phyloP scores from a whole-genome alignment of 2,888 invertebrate genomes.

The Sminthurinus aureus region DNA sequence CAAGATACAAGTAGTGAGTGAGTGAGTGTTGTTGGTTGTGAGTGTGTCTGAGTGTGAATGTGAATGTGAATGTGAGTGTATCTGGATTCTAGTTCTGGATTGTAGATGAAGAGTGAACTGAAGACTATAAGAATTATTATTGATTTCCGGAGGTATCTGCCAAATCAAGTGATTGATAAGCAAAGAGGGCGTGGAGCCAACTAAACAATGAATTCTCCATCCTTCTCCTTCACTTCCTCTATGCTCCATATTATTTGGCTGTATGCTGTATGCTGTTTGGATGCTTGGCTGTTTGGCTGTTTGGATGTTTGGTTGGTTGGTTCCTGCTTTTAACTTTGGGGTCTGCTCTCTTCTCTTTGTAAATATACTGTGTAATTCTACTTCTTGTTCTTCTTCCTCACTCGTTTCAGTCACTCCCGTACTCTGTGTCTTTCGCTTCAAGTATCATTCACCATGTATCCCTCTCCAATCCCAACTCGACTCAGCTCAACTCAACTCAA shows the following conservation, averaged over 20 bases:
- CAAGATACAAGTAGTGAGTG: too few species aligned
- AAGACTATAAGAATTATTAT: constrained; percentile 31
- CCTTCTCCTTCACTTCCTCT: not conserved
- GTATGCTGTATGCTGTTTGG: not conserved
- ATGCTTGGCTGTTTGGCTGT: not conserved
- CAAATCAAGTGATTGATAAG: constrained; percentile 36
- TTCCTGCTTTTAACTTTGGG: not conserved
- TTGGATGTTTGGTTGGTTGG: not conserved
- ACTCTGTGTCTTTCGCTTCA: not conserved
- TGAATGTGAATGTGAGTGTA: too few species aligned
- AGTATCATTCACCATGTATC: not conserved
- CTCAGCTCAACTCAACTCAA: not conserved
- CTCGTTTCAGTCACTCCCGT: too few species aligned
- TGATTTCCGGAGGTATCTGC: constrained; percentile 34
- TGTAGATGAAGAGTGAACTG: not conserved
- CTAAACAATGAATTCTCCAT: constrained; percentile 28
- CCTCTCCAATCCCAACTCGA: not conserved
- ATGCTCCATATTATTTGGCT: not conserved
- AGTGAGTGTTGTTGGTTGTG: too few species aligned
- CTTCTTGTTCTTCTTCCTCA: too few species aligned
- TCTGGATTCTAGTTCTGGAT: too few species aligned
- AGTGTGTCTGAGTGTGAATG: too few species aligned
- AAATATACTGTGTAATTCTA: too few species aligned
- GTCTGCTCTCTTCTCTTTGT: too few species aligned
- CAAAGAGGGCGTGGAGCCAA: constrained; percentile 32